phyloP scores from a whole-genome alignment of 2,113 vertebrate species.

The Malaclemys terrapin region DNA sequence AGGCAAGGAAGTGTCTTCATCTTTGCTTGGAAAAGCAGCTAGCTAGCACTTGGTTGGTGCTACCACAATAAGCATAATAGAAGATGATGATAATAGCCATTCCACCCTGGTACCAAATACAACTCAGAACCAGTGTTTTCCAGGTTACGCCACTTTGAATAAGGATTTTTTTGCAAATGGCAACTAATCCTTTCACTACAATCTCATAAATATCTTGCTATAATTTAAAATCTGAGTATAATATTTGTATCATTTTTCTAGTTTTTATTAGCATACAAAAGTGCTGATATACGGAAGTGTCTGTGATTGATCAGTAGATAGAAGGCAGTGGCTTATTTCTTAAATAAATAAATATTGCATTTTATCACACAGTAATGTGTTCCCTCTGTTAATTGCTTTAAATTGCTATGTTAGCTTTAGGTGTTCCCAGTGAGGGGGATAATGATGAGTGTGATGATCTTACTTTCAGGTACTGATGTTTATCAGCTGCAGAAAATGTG shows the following conservation, averaged over 20 bases:
- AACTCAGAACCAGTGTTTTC: not conserved
- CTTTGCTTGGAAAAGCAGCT: not conserved
- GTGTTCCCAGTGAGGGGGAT: not conserved
- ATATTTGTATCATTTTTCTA: not conserved
- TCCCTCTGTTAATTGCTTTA: slow-evolving; percentile 4
- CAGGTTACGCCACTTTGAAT: accelerated
- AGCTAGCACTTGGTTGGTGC: not conserved
- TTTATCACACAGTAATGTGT: not conserved
- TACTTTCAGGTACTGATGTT: slow-evolving; percentile 19
- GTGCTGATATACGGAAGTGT: not conserved
- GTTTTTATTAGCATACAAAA: not conserved
- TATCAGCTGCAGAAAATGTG: not conserved
- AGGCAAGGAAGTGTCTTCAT: not conserved
- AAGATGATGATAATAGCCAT: not conserved
- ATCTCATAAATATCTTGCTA: not conserved
- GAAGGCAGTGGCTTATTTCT: not conserved
- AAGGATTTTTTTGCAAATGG: not conserved
- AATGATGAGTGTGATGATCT: slow-evolving; percentile 2
- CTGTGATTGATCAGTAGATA: not conserved
- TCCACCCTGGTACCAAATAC: accelerated
- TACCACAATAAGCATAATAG: not conserved
- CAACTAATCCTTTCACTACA: not conserved
- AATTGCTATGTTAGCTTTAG: not conserved
- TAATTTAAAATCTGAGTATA: not conserved
- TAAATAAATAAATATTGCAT: not conserved